These are phyloP conservation scores for Enteromius fasciolatus DNA, from an alignment of 2,797 vertebrate genomes.

Conservation along the genomic window DNA sequence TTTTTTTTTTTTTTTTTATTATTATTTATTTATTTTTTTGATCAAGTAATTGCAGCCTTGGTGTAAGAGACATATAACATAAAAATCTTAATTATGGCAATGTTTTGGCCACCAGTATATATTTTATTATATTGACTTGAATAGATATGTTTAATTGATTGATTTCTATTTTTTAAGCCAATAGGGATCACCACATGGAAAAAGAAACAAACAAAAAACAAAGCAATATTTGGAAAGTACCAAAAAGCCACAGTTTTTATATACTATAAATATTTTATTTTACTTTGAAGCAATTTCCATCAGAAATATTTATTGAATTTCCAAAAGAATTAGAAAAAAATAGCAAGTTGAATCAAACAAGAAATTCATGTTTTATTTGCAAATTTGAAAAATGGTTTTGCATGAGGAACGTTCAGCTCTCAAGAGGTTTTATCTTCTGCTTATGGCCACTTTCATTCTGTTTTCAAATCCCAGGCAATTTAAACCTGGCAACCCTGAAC, in stretches of 20 bases:
- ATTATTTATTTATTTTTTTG: background rate
- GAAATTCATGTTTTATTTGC: background rate
- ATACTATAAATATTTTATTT: background rate
- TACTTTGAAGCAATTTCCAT: background rate
- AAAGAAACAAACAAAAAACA: background rate
- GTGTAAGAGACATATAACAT: background rate
- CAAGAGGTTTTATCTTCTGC: background rate
- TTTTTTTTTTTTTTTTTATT: too few species aligned
- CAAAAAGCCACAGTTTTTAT: background rate
- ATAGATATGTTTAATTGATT: background rate
- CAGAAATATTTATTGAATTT: background rate
- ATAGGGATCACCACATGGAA: background rate
- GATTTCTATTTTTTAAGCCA: background rate
- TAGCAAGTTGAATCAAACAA: background rate
- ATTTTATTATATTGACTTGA: background rate
- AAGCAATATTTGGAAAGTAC: background rate
- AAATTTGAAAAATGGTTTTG: background rate
- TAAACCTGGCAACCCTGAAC: slow-evolving; percentile 53
- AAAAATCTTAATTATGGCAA: background rate
- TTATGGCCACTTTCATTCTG: background rate
- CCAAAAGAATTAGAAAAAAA: background rate
- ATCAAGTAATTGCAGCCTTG: background rate
- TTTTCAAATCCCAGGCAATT: slow-evolving; percentile 34
- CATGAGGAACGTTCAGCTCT: background rate
- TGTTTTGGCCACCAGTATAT: background rate